These are phyloP conservation scores for Drosophila sordidapex DNA, from an alignment of 2,888 invertebrate genomes.

Conservation along the genomic window DNA sequence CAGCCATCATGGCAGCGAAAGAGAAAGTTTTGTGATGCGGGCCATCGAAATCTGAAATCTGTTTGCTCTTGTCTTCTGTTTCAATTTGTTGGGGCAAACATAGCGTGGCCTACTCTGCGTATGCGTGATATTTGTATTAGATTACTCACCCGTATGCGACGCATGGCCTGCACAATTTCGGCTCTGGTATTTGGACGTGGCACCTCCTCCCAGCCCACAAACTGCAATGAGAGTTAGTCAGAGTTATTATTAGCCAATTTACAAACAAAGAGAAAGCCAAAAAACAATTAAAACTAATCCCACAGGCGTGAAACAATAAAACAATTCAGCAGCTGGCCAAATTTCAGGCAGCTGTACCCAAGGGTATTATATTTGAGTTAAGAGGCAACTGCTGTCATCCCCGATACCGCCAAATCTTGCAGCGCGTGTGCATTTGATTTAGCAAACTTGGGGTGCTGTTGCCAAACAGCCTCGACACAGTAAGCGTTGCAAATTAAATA, in stretches of 20 bases:
- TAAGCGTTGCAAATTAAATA: conserved; percentile 49
- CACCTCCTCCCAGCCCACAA: conserved; percentile 99
- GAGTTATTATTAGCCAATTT: conserved; percentile 38
- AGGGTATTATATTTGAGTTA: conserved; percentile 15
- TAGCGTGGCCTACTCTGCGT: conserved; percentile 1
- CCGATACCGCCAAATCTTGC: conserved; percentile 6
- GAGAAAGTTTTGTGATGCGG: conserved; percentile 34
- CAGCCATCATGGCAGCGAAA: conserved; percentile 25
- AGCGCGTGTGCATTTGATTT: conserved; percentile 53
- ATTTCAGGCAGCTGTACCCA: conserved; percentile 16
- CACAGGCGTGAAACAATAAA: conserved; percentile 14
- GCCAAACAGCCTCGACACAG: conserved; percentile 65
- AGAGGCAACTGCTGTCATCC: conserved; percentile 1
- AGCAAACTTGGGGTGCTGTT: conserved; percentile 27
- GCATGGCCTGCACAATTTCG: conserved; percentile 99
- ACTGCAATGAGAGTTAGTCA: conserved; percentile 89
- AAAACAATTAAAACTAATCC: conserved; percentile 12
- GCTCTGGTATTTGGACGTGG: conserved; percentile 97
- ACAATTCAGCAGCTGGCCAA: conserved; percentile 11
- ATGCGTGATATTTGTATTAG: conserved; percentile 23
- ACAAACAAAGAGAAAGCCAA: neutral
- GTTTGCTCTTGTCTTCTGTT: conserved; percentile 15
- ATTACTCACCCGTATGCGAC: conserved; percentile 95
- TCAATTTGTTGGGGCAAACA: conserved; percentile 4
- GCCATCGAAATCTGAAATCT: conserved; percentile 18